Evolutionary conservation across 2,888 invertebrate species (phyloP), one percentile per base, ranked within the genome.

Genomic region (Gastracanthus pulcherrimus): DNA sequence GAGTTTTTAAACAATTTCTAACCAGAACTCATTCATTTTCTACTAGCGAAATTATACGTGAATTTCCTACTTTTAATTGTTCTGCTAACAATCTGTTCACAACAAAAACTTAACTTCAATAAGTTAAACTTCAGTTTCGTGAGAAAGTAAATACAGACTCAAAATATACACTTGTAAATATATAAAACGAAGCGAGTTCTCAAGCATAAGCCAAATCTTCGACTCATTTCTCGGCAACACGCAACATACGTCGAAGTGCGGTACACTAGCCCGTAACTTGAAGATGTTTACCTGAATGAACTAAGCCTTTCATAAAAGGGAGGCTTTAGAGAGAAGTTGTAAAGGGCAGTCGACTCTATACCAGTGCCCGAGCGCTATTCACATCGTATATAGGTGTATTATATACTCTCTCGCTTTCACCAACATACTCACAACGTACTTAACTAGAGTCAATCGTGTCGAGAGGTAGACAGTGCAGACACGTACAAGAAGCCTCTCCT

Each of bases 381-480:
- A 67, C 67, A 26, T 78, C 83, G 79, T 72, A 66, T 76, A 72
- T 34, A 36, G 71, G 48, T 66, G 78, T 64, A 38, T 64, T 69
- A 58, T 72, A 72, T 72, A 82, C 83, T 76, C 82, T 66, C 83
- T 45, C 66, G 45, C 66, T 69, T 60, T 55, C 72, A 34, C 76
- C 71, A 62, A 82, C 72, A 66, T 67, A 75, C 67, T 81, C 80
- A 13, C 66, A 76, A 60, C 77, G 58, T 83, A 82, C 82, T 80
- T 81, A 78, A 62, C 83, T 69, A 82, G 83, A 84, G 82, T 83
- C 82, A 84, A 84, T 83, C 83, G 77, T 78, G 82, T 80, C 82
- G 83, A 83, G 74, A 82, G 81, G 81, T 69, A 83, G 81, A 79
- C 81, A 72, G 79, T 76, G 76, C 71, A 77, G 81, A 72, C 83